Conservation (phyloP, 2,888 invertebrate genomes). For the Acanthopleura granulata region DNA sequence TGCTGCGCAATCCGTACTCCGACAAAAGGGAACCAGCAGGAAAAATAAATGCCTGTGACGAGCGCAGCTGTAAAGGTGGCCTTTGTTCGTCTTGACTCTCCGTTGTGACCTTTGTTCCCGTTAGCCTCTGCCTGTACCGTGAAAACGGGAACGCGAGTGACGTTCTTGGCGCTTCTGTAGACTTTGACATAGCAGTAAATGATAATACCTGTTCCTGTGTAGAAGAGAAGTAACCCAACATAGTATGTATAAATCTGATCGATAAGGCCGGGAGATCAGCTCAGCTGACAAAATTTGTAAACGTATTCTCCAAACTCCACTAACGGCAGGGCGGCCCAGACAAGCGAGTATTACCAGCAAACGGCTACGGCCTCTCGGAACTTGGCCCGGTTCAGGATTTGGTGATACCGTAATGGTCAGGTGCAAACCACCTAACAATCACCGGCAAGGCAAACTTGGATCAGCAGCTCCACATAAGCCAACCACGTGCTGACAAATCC, state of each 20-base stretch:
- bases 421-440: not conserved
- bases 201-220: not conserved
- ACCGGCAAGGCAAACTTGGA: not conserved
- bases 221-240: not conserved
- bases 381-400: not conserved
- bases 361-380: not conserved
- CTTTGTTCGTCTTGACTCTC: not conserved
- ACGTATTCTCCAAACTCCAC: not conserved
- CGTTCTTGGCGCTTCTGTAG: not conserved
- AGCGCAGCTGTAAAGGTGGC: not conserved
- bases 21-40: slow-evolving; percentile 3
- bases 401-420: not conserved
- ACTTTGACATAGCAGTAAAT: not conserved
- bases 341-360: not conserved
- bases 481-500: slow-evolving; percentile 9
- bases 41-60: not conserved
- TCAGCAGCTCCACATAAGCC: not conserved
- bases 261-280: not conserved
- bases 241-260: not conserved
- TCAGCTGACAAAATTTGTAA: not conserved
- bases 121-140: not conserved
- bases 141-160: not conserved
- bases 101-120: not conserved
- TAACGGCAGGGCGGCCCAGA: not conserved
- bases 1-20: not conserved